Evolutionary conservation across 2,888 invertebrate species (phyloP).

Genomic region (Sclerodermus sp.): DNA sequence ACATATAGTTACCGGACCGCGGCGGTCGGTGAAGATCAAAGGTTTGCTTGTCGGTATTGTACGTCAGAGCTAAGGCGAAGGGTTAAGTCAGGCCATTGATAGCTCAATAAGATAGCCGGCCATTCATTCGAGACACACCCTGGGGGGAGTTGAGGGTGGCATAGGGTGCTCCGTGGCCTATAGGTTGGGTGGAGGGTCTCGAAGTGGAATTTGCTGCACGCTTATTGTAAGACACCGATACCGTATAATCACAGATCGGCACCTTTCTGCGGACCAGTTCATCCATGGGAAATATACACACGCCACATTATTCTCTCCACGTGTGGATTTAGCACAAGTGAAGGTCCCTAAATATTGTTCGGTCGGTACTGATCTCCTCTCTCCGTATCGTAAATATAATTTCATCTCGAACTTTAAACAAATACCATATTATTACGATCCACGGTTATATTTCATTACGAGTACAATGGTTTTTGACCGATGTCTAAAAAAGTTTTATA

Average conservation of each 20-base stretch:
- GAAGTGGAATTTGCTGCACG: constrained; percentile 9
- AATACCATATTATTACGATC: too few species aligned
- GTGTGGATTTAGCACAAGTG: too few species aligned
- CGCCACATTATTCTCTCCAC: constrained; percentile 35
- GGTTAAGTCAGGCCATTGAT: constrained; percentile 48
- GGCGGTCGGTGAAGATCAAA: constrained; percentile 54
- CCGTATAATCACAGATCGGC: constrained; percentile 43
- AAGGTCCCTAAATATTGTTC: too few species aligned
- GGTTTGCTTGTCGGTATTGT: constrained; percentile 30
- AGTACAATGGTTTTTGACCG: too few species aligned
- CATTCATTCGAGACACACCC: constrained; percentile 43
- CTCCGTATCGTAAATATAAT: too few species aligned
- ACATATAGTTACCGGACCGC: constrained; percentile 49
- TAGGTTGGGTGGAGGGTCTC: constrained; percentile 8
- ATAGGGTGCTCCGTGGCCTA: constrained; percentile 17
- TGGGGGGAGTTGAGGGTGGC: constrained; percentile 29
- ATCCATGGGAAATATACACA: constrained; percentile 51
- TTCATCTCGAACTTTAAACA: too few species aligned
- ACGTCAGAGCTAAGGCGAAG: constrained; percentile 37
- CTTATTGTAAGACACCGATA: constrained; percentile 48
- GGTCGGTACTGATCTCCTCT: too few species aligned
- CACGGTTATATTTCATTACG: too few species aligned
- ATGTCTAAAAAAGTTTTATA: too few species aligned
- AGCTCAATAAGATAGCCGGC: constrained; percentile 50
- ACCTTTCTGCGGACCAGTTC: constrained; percentile 3